Evolutionary conservation across 2,113 vertebrate species (phyloP), one percentile per base, ranked within the genome.

Genomic region (Sceloporus tristichus): DNA sequence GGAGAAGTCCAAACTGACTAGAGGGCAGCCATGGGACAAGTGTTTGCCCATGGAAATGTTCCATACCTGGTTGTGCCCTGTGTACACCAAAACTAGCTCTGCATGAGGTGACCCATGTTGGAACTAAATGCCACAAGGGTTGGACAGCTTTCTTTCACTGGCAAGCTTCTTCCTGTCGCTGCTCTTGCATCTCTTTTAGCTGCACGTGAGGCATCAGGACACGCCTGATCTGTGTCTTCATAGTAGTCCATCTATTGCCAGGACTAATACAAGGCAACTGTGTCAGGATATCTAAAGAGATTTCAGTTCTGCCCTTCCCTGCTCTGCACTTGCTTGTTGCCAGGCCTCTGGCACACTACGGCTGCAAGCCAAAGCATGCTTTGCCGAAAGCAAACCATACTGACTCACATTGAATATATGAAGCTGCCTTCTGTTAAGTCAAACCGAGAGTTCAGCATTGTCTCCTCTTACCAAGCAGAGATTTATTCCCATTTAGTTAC

Each of bases 251-350:
- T 10, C 9, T 34, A 34, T 88, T 2, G 0, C 27, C 25, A 23
- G 2, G 34, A 87, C 19, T 3, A 65, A 11, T 29, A 84, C 70
- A 77, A 87, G 38, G 59, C 34, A 85, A 53, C 16, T 59, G 82
- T 93, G 88, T 79, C 91, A 92, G 84, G 86, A 48, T 85, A 88
- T 86, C 73, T 85, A 48, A 79, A 56, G 83, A 56, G 84, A 75
- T 90, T 92, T 83, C 23, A 56, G 0, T 0, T 40, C 34, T 21
- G 78, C 87, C 42, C 29, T 29, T 90, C 29, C 19, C 10, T 19
- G 19, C 2, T 91, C 74, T 70, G 21, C 65, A 85, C 34, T 88
- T 75, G 16, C 70, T 21, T 79, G 29, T 76, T n/a, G 62, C 65
- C 73, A n/a, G 21, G 70, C n/a, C 42, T 76, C 48, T 21, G 56